A percentile compares a stretch with the other conserved stretches of the same genome.
phyloP scores from a whole-genome alignment of 2,888 invertebrate genomes.

The Amphipyra berbera region DNA sequence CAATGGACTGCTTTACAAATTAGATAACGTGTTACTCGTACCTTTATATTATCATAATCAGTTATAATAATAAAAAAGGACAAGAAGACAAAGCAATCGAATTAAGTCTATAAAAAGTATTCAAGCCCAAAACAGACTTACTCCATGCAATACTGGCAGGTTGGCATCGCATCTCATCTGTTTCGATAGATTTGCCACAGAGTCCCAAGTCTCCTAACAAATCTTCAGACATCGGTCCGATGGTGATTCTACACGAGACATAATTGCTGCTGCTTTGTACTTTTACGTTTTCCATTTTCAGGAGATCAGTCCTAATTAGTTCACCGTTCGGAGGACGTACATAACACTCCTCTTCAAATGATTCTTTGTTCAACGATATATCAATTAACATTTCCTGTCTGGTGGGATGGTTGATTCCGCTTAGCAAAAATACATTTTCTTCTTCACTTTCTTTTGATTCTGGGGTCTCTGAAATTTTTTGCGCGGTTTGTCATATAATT shows the following conservation, averaged over 20 bases:
- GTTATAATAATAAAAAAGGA: not conserved
- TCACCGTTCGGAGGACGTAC: constrained; percentile 34
- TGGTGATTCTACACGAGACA: constrained; percentile 58
- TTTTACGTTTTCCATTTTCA: constrained; percentile 25
- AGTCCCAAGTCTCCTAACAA: constrained; percentile 53
- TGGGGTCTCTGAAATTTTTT: not conserved
- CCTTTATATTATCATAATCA: too few relatives aligned
- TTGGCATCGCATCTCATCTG: constrained; percentile 42
- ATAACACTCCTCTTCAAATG: constrained; percentile 49
- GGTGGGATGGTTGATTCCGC: constrained; percentile 32
- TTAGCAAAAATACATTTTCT: constrained; percentile 6
- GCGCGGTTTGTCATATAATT: not conserved
- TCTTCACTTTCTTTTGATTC: constrained; percentile 5
- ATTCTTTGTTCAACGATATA: constrained; percentile 47
- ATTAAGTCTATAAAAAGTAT: not conserved
- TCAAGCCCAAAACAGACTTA: constrained; percentile 30
- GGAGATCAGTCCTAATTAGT: not conserved
- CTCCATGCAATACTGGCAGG: constrained; percentile 50
- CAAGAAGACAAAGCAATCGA: not conserved
- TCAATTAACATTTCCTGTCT: constrained; percentile 27
- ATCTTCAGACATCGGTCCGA: constrained; percentile 49
- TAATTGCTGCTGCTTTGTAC: constrained; percentile 41
- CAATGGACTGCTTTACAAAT: too few relatives aligned
- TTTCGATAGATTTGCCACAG: constrained; percentile 37
- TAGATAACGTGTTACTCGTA: too few relatives aligned